Evolutionary conservation across 2,113 vertebrate species (phyloP).

Genomic region (Dendrocopos noguchii): DNA sequence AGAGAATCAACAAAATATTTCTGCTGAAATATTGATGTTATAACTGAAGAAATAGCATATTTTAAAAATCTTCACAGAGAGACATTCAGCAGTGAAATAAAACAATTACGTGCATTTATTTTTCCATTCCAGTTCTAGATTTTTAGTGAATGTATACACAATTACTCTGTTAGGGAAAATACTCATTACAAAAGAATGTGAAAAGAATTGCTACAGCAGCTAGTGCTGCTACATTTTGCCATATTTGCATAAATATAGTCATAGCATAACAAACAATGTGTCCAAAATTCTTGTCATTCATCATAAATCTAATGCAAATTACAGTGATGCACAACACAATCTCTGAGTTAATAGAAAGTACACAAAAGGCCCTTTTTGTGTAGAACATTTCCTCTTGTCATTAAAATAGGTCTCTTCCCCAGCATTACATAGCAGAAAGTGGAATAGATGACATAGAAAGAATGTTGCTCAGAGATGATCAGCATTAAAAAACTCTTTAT

Average conservation of each 20-base stretch:
- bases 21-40: not conserved
- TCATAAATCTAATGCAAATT: not conserved
- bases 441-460: not conserved
- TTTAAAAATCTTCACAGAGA: not conserved
- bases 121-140: not conserved
- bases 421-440: not conserved
- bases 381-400: not conserved
- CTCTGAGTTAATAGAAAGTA: not conserved
- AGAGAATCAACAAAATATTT: not conserved
- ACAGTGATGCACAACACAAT: not conserved
- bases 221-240: not conserved
- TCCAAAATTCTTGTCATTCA: not conserved
- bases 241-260: not conserved
- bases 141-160: rapidly evolving
- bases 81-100: not conserved
- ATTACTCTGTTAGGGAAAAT: not conserved
- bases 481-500: not conserved
- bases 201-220: not conserved
- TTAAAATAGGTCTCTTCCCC: not conserved
- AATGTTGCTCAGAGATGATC: not conserved
- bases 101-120: not conserved
- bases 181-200: not conserved
- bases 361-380: not conserved
- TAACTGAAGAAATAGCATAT: rapidly evolving
- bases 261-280: not conserved